A percentile compares a stretch with the other conserved stretches of the same genome.
These are phyloP conservation scores for Salvator merianae DNA, from an alignment of 2,113 vertebrate species.

Conservation along the genomic window DNA sequence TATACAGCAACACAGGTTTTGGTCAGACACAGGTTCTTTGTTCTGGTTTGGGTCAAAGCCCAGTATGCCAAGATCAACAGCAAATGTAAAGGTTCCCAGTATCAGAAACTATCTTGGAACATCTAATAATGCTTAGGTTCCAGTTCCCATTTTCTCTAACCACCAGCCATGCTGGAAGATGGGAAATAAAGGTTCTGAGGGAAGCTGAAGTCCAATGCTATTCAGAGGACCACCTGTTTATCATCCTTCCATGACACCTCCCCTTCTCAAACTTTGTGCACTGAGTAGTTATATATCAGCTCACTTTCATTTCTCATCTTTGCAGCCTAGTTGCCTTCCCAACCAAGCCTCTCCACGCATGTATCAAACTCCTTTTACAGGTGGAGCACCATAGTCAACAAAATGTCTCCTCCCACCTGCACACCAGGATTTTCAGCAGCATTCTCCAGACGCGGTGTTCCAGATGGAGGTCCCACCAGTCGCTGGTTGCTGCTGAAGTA, in stretches of 20 bases:
- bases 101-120: no score
- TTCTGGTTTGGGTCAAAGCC: no score
- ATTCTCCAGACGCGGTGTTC: slow-evolving; percentile 25
- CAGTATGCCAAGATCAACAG: no score
- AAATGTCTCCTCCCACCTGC: slow-evolving; percentile 35
- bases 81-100: no score
- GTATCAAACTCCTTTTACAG: not conserved
- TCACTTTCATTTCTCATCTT: not conserved
- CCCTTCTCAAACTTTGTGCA: not conserved
- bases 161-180: no score
- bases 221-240: no score
- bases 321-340: not conserved
- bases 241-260: not conserved
- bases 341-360: not conserved
- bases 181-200: no score
- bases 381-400: not conserved
- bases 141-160: no score
- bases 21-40: no score
- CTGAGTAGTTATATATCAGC: not conserved
- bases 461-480: slow-evolving; percentile 62
- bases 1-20: no score
- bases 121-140: no score
- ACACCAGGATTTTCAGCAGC: not conserved
- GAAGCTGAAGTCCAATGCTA: no score
- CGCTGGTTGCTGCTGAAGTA: slow-evolving; percentile 83